phyloP scores from a whole-genome alignment of 2,888 invertebrate genomes.

The Dinocampus coccinellae region DNA sequence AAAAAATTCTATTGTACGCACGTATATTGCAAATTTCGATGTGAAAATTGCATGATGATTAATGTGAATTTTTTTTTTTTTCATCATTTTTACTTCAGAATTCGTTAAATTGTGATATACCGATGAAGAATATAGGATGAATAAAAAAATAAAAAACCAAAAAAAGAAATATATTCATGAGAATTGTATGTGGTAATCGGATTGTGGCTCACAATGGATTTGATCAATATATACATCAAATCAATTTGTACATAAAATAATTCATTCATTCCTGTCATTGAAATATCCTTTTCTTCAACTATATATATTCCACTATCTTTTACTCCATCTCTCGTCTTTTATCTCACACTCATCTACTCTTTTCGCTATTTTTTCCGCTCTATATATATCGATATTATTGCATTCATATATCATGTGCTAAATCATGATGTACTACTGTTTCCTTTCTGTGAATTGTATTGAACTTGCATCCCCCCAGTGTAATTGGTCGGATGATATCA shows the following conservation, averaged over 20 bases:
- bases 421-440: neutral
- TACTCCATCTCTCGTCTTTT: no score
- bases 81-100: neutral
- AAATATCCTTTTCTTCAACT: neutral
- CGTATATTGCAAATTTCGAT: neutral
- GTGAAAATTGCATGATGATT: no score
- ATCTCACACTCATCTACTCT: no score
- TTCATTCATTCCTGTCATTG: slow-evolving; percentile 44
- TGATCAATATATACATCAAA: slow-evolving; percentile 33
- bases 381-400: neutral
- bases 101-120: neutral
- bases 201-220: slow-evolving; percentile 38
- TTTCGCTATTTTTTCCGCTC: neutral
- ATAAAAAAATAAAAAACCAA: neutral
- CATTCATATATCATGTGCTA: neutral
- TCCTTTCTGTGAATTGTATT: neutral
- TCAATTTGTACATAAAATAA: slow-evolving; percentile 36
- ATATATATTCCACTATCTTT: slow-evolving; percentile 20
- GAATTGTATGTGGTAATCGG: slow-evolving; percentile 41
- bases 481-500: slow-evolving; percentile 1
- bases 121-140: neutral
- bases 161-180: slow-evolving; percentile 30
- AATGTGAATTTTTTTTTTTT: no score
- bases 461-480: slow-evolving; percentile 9
- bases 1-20: neutral